phyloP scores from a whole-genome alignment of 2,113 vertebrate genomes.

The Ammospiza caudacuta region DNA sequence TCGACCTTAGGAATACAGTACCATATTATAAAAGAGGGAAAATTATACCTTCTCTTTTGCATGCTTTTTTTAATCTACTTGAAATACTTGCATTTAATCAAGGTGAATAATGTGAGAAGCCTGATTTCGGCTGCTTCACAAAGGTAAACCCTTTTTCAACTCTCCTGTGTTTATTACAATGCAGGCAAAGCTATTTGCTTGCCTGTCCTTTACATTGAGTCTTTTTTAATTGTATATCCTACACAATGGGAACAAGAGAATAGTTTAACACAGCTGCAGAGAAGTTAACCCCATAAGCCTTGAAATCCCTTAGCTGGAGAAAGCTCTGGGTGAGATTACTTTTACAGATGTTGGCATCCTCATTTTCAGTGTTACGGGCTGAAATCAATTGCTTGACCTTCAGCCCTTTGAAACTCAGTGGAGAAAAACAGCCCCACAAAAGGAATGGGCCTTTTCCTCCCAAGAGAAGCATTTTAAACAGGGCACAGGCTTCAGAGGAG shows the following conservation, averaged over 20 bases:
- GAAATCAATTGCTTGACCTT: not conserved
- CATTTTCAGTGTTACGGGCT: fast-evolving
- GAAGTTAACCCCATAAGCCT: not conserved
- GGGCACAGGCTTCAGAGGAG: not conserved
- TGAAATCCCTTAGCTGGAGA: not conserved
- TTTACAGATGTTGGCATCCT: not conserved
- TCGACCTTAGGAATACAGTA: not conserved
- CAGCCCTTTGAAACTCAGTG: not conserved
- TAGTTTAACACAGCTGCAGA: not conserved
- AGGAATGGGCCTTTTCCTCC: not conserved
- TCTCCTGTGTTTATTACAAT: not conserved
- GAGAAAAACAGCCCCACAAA: not conserved
- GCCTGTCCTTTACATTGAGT: not conserved
- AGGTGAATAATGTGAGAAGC: not conserved
- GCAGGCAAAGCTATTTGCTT: not conserved
- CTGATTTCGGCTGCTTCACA: not conserved
- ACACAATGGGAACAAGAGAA: not conserved
- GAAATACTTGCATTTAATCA: not conserved
- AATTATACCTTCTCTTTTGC: not conserved
- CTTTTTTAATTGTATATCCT: not conserved
- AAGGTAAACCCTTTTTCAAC: not conserved
- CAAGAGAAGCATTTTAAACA: not conserved
- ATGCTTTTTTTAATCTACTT: not conserved
- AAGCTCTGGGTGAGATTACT: not conserved
- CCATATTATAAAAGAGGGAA: not conserved